A percentile compares a stretch with the other conserved stretches of the same genome.
Conservation (phyloP, 1,140 invertebrate genomes). For the Ephestia elutella region DNA sequence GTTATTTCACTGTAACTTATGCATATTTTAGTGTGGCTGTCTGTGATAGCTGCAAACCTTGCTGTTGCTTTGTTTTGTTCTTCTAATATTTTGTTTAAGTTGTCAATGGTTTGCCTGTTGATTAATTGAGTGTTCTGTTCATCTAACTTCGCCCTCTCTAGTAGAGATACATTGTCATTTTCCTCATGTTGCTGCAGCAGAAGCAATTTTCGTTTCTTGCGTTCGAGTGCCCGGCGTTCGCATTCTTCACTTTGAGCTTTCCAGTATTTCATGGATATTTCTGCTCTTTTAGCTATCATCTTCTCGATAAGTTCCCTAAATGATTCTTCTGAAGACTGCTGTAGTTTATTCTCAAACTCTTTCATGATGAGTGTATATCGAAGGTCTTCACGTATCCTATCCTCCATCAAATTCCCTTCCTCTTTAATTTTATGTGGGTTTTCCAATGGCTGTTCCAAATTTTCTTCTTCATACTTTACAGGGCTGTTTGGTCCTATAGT, state of each 20-base stretch:
- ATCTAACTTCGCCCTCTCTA: slow-evolving; percentile 56
- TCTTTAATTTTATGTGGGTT: slow-evolving; percentile 24
- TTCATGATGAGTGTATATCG: slow-evolving; percentile 57
- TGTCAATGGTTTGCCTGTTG: slow-evolving; percentile 59
- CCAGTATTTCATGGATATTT: slow-evolving; percentile 51
- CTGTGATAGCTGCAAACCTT: slow-evolving; percentile 54
- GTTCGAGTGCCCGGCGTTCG: slow-evolving; percentile 46
- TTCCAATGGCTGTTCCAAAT: slow-evolving; percentile 14
- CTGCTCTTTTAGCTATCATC: slow-evolving; percentile 52
- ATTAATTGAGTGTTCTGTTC: slow-evolving; percentile 53
- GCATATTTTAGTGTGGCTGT: slow-evolving; percentile 58
- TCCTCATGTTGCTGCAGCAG: slow-evolving; percentile 58
- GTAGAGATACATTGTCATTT: slow-evolving; percentile 56
- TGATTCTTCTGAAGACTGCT: slow-evolving; percentile 43
- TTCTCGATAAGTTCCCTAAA: slow-evolving; percentile 55
- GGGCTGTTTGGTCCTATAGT: slow-evolving; percentile 68
- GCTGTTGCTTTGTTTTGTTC: slow-evolving; percentile 63
- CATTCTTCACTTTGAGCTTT: slow-evolving; percentile 60
- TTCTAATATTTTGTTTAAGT: slow-evolving; percentile 65
- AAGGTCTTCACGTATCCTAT: slow-evolving; percentile 51
- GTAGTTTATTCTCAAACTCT: slow-evolving; percentile 51
- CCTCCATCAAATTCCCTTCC: slow-evolving; percentile 40
- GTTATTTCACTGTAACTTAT: slow-evolving; percentile 61
- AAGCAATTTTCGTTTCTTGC: slow-evolving; percentile 52
- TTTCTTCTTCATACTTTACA: slow-evolving; percentile 31